A percentile compares a stretch with the other conserved stretches of the same genome.
Evolutionary conservation across 2,113 vertebrate species (phyloP).

Genomic region (Climacteris rufus): DNA sequence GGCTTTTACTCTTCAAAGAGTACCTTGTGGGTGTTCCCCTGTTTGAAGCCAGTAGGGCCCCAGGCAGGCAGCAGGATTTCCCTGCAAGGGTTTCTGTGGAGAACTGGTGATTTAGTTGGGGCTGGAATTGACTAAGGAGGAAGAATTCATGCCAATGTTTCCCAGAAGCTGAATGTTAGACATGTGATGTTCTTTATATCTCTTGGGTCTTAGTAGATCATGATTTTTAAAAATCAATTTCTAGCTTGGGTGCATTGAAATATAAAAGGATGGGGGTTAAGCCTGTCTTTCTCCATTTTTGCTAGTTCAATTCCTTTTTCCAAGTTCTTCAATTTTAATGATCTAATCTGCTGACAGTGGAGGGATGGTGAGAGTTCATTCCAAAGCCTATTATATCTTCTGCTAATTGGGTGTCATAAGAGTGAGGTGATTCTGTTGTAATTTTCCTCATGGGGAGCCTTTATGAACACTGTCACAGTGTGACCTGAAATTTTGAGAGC

Average conservation of each 20-base stretch:
- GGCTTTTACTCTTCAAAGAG: neutral
- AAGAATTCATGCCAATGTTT: neutral
- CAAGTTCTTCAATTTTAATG: neutral
- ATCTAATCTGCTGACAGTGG: neutral
- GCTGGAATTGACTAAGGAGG: neutral
- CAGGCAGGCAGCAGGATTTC: neutral
- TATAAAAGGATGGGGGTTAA: neutral
- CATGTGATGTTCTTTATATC: neutral
- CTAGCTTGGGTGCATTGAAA: neutral
- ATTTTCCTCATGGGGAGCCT: neutral
- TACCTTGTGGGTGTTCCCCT: neutral
- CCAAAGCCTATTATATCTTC: neutral
- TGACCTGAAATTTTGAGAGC: neutral
- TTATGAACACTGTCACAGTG: neutral
- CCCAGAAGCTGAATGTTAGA: neutral
- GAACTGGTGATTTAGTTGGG: neutral
- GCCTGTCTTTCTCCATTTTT: neutral
- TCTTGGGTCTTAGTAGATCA: neutral
- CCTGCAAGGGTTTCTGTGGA: neutral
- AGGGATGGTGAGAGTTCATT: neutral
- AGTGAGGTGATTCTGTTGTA: neutral
- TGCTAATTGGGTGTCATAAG: neutral
- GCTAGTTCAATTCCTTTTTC: neutral
- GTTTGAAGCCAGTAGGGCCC: neutral
- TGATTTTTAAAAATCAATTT: neutral